These are phyloP conservation scores for Mormyrops attenuatus DNA, from an alignment of 2,797 vertebrate species.

Conservation along the genomic window DNA sequence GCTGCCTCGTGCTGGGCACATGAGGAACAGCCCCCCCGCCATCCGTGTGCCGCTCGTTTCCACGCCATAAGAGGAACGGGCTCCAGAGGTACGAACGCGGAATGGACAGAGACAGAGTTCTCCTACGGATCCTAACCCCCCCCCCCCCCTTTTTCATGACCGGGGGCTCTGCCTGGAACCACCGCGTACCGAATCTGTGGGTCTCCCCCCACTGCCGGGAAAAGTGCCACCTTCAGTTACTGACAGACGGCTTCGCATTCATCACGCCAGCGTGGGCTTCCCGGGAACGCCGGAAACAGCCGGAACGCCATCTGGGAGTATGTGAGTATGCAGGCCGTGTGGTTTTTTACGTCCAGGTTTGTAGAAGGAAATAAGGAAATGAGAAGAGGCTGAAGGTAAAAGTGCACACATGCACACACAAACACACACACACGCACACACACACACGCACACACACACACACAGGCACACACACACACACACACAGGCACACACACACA, in stretches of 20 bases:
- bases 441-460: neutral
- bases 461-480: neutral
- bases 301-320: conserved; percentile 20
- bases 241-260: neutral
- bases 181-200: neutral
- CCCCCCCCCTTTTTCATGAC: no score
- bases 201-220: neutral
- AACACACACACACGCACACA: neutral
- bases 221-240: conserved; percentile 25
- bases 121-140: neutral
- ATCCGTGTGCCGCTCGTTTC: neutral
- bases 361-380: conserved; percentile 16
- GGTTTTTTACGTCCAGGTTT: conserved; percentile 23
- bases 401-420: neutral
- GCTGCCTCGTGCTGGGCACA: neutral
- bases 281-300: conserved; percentile 9
- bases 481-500: no score
- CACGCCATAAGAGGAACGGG: neutral
- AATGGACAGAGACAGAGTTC: neutral
- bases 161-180: neutral
- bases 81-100: neutral
- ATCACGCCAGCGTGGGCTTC: neutral
- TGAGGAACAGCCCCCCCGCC: neutral
- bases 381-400: conserved; percentile 24
- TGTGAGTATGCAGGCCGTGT: conserved; percentile 26